phyloP scores from a whole-genome alignment of 2,888 invertebrate genomes.

The Gari tellinella region DNA sequence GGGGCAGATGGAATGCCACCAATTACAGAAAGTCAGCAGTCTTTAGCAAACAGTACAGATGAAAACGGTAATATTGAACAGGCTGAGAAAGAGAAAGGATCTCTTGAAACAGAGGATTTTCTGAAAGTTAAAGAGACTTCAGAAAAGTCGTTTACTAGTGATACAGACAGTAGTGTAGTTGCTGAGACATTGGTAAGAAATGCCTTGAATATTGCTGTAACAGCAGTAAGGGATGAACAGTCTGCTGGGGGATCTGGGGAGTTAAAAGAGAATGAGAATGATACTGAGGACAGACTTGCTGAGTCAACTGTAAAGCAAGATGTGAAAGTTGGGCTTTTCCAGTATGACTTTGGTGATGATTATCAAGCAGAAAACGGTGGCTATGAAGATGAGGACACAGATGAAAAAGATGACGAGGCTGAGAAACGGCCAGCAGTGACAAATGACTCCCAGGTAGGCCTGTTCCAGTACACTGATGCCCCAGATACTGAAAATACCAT shows the following conservation, averaged over 20 bases:
- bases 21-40: background rate
- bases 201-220: slow-evolving; percentile 55
- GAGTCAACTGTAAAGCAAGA: slow-evolving; percentile 15
- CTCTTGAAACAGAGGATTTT: background rate
- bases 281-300: slow-evolving; percentile 1
- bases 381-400: background rate
- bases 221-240: slow-evolving; percentile 2
- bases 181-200: slow-evolving; percentile 65
- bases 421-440: background rate
- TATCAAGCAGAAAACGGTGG: slow-evolving; percentile 19
- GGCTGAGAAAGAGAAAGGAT: background rate
- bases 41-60: background rate
- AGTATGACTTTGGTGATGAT: slow-evolving; percentile 41
- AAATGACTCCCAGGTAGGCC: slow-evolving; percentile 41
- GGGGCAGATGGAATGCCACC: background rate
- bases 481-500: slow-evolving; percentile 7
- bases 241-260: slow-evolving; percentile 3
- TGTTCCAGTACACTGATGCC: slow-evolving; percentile 48
- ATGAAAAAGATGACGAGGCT: background rate
- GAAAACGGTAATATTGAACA: background rate
- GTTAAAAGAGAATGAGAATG: slow-evolving; percentile 11
- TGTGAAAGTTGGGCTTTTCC: slow-evolving; percentile 52
- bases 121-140: background rate
- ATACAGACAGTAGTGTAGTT: slow-evolving; percentile 61
- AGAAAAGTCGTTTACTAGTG: slow-evolving; percentile 49